Conservation (phyloP, 2,888 invertebrate genomes). For the Phortica magna region DNA sequence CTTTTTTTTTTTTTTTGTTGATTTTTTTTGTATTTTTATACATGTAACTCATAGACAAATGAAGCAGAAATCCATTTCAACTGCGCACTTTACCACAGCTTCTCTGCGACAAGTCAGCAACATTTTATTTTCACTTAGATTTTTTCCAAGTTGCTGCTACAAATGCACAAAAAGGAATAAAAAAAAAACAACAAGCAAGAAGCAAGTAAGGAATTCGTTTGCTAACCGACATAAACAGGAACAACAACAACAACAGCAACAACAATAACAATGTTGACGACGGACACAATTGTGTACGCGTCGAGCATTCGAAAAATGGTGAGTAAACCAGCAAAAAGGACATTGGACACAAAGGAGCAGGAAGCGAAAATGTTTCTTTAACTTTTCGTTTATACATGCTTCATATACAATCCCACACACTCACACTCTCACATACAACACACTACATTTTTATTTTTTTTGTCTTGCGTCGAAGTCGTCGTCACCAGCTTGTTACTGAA, state of each 20-base stretch:
- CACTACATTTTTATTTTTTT: slow-evolving; percentile 31
- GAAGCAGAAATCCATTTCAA: slow-evolving; percentile 35
- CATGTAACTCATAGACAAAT: not conserved
- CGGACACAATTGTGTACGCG: slow-evolving; percentile 13
- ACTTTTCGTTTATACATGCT: slow-evolving; percentile 50
- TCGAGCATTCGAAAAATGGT: slow-evolving; percentile 14
- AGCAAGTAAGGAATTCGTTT: slow-evolving; percentile 1
- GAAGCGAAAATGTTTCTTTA: slow-evolving; percentile 69
- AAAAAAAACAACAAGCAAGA: slow-evolving; percentile 6
- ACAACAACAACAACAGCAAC: slow-evolving; percentile 30
- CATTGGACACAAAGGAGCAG: slow-evolving; percentile 54
- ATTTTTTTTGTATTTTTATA: slow-evolving; percentile 5
- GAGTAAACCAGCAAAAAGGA: slow-evolving; percentile 22
- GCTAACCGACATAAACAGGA: slow-evolving; percentile 17
- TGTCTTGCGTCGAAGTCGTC: not conserved
- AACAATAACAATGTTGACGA: slow-evolving; percentile 6
- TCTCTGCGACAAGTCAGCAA: not conserved
- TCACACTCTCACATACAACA: not conserved
- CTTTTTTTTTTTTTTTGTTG: not conserved
- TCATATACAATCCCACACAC: not conserved
- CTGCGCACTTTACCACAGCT: slow-evolving; percentile 24
- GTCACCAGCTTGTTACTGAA: slow-evolving; percentile 60
- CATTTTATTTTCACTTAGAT: not conserved
- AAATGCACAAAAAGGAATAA: not conserved
- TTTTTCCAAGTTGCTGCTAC: not conserved